A percentile compares a stretch with the other conserved stretches of the same genome.
These are phyloP conservation scores for Rhysida immarginata DNA, from an alignment of 1,140 invertebrate genomes.

Conservation along the genomic window DNA sequence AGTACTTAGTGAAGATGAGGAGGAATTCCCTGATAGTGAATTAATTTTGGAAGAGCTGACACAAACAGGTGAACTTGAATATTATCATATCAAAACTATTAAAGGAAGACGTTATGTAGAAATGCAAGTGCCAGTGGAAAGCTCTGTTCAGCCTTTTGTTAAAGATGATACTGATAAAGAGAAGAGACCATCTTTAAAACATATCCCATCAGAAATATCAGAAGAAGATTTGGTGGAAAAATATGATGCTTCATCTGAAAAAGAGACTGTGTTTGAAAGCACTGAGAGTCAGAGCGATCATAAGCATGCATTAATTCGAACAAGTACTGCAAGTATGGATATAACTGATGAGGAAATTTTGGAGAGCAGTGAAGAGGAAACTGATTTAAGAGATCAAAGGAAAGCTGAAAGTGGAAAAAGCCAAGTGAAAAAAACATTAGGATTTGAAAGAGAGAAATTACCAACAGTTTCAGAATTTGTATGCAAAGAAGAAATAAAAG, in stretches of 20 bases:
- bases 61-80: background rate
- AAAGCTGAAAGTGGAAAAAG: background rate
- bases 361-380: slow-evolving; percentile 46
- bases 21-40: slow-evolving; percentile 14
- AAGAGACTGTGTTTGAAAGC: background rate
- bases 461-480: too few relatives aligned
- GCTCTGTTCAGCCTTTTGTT: slow-evolving; percentile 28
- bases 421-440: too few relatives aligned
- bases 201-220: slow-evolving; percentile 17
- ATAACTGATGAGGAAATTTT: slow-evolving; percentile 49
- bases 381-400: background rate
- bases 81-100: background rate
- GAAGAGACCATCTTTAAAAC: slow-evolving; percentile 23
- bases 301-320: too few relatives aligned
- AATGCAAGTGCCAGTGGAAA: background rate
- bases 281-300: too few relatives aligned
- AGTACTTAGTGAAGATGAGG: slow-evolving; percentile 26
- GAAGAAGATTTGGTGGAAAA: slow-evolving; percentile 20
- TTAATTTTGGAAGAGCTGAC: background rate
- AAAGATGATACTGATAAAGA: slow-evolving; percentile 37
- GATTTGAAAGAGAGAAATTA: too few relatives aligned
- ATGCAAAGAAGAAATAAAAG: too few relatives aligned
- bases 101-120: background rate
- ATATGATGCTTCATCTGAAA: slow-evolving; percentile 11
- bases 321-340: slow-evolving; percentile 39